Base-by-base conservation (phyloP, 1,140 invertebrate species). In the Caerostris darwini region DNA sequence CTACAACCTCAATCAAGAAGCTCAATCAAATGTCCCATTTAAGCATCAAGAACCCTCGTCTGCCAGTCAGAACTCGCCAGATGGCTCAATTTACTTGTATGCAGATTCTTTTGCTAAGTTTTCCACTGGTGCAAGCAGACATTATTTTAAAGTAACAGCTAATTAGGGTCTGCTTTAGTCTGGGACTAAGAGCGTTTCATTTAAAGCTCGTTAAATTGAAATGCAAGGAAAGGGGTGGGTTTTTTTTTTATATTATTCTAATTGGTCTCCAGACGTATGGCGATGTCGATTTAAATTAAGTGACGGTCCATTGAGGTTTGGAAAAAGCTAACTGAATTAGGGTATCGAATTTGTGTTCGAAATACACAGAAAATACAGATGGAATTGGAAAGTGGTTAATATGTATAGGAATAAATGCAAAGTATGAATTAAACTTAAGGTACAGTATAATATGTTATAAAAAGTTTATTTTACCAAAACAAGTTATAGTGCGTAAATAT, bases 151-250 rank as follows among this genome's bases (percentile, higher is more conserved):
- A 83, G n/a, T 83, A 83, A 83, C 19, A 56, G 14, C 82, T 83
- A 83, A 83, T 83, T 83, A 83, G 82, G 19, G 82, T 57, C 7
- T 7, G 82, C 6, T 19, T 50, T 17, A 58, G 14, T 83, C n/a
- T 56, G 5, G 3, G 8, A 58, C 17, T 56, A 19, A 19, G 82
- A n/a, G 19, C 57, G 53, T 83, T 83, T 83, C 82, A 83, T 83
- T 83, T 57, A 83, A 83, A 83, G 82, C 82, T 83, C 82, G 82
- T 83, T 83, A 83, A 83, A 83, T 7, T 83, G 54, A 34, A 83
- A 77, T 53, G 71, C 57, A 83, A 5, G 57, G 14, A n/a, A 19
- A 50, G 53, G 7, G 8, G 54, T 17, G 82, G 17, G 54, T 7
- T 3, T 57, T 56, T 12, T 50, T 77, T 71, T 53, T 77, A 14